Base-by-base conservation (phyloP, 2,797 vertebrate genomes). In the Diplodus sargus region DNA sequence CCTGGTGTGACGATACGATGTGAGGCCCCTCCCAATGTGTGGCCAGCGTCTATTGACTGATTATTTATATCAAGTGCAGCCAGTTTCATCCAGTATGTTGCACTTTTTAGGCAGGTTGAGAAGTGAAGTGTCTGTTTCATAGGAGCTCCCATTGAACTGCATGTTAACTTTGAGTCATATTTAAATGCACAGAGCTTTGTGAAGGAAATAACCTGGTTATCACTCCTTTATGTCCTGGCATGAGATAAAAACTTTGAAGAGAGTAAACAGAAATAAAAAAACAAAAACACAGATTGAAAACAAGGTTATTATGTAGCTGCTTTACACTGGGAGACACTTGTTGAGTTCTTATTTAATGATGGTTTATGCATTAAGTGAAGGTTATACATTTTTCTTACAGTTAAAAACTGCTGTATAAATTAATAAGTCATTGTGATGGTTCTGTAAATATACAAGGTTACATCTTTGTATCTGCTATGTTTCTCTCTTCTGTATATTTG, bases 401-500 rank as follows among this genome's bases (percentile, higher is more conserved):
- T 92, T 89, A 74, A 64, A 86, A 88, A 81, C 81, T 90, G 72
- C 86, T 92, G 76, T 94, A 90, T 91, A 92, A 85, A 93, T 91
- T 66, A 79, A 80, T 59, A 65, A 88, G 71, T 89, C 82, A 83
- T 85, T 85, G 83, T 90, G 81, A 83, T 85, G 79, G 86, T 83
- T 93, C 74, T 95, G 94, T 95, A 94, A 89, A 95, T 94, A 95
- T 84, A 80, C 82, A 90, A 84, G 71, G 81, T 87, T 75, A 68
- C 79, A 88, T 86, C 87, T 95, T 95, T 94, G 79, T 92, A 94
- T 91, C 81, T 85, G 87, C 87, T 87, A 15, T 77, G 74, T 90
- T 89, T 90, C 79, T 90, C 79, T 92, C 78, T 91, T 87, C 90
- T 96, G 93, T 95, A 93, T 93, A 93, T 94, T 92, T 93, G 76